Conservation (phyloP, 2,113 vertebrate genomes). For the Caloenas nicobarica region DNA sequence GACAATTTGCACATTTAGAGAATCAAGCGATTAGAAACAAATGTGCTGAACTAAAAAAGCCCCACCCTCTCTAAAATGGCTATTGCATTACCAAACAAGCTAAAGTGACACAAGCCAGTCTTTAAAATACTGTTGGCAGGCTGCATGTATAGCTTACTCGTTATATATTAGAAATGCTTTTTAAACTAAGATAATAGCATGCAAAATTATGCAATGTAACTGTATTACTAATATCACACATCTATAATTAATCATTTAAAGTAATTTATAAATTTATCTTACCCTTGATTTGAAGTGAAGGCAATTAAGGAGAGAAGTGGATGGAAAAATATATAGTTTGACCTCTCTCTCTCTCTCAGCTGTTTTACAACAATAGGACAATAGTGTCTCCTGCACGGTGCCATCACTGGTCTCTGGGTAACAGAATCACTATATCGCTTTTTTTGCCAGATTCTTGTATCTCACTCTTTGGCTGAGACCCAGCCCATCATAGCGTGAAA, state of each 20-base stretch:
- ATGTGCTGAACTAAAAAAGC: constrained; percentile 48
- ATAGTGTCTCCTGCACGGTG: constrained; percentile 63
- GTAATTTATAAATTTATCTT: constrained; percentile 78
- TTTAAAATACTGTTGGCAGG: constrained; percentile 25
- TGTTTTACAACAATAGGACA: constrained; percentile 71
- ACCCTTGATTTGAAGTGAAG: constrained; percentile 80
- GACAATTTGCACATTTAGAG: constrained; percentile 18
- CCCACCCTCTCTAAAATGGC: constrained; percentile 30
- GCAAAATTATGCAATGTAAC: constrained; percentile 70
- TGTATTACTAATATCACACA: constrained; percentile 65
- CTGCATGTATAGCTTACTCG: constrained; percentile 36
- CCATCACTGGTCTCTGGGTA: constrained; percentile 70
- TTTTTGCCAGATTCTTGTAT: constrained; percentile 74
- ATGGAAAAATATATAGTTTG: constrained; percentile 68
- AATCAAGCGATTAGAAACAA: not conserved
- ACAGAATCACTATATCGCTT: constrained; percentile 70
- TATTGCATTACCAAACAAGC: constrained; percentile 46
- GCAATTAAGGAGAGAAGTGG: constrained; percentile 73
- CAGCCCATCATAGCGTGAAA: constrained; percentile 78
- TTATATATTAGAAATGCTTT: constrained; percentile 57
- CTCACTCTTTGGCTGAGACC: constrained; percentile 75
- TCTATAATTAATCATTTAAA: constrained; percentile 76
- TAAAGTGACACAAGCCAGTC: constrained; percentile 42
- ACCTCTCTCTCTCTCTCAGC: constrained; percentile 64
- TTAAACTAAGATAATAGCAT: constrained; percentile 63